A percentile compares a stretch with the other conserved stretches of the same genome.
These are phyloP conservation scores for Trematocara caparti DNA, from an alignment of 2,797 vertebrate species.

Conservation along the genomic window DNA sequence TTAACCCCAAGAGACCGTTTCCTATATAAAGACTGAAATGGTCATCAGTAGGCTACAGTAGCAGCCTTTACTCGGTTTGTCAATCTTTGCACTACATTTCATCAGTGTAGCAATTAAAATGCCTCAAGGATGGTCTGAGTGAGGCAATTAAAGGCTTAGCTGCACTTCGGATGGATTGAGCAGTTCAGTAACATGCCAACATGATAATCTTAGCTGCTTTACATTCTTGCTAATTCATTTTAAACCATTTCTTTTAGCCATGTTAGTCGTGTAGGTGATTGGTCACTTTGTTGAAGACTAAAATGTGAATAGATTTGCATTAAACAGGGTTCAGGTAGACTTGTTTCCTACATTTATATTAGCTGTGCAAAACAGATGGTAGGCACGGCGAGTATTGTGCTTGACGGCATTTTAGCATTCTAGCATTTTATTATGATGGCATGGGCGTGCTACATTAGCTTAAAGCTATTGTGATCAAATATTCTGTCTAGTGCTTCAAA, in stretches of 20 bases:
- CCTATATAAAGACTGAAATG: background rate
- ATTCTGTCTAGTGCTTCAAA: background rate
- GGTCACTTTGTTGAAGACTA: background rate
- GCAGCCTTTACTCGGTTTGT: background rate
- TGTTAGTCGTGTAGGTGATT: too few relatives aligned
- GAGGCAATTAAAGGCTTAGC: background rate
- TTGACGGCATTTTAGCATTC: background rate
- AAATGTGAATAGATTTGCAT: background rate
- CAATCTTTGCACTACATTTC: background rate
- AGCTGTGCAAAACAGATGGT: background rate
- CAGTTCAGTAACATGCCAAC: background rate
- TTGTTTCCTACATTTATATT: background rate
- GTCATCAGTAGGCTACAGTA: background rate
- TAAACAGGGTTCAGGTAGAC: background rate
- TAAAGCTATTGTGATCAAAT: background rate
- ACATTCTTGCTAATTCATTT: background rate
- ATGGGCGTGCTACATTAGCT: background rate
- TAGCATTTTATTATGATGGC: background rate
- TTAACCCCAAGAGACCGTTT: background rate
- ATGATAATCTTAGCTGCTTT: background rate
- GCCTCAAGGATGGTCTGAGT: background rate
- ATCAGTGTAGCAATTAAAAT: background rate
- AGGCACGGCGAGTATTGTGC: background rate
- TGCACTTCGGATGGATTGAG: background rate
- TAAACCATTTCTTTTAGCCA: background rate